These are phyloP conservation scores for Premnoplex brunnescens DNA, from an alignment of 2,797 vertebrate genomes.

Conservation along the genomic window DNA sequence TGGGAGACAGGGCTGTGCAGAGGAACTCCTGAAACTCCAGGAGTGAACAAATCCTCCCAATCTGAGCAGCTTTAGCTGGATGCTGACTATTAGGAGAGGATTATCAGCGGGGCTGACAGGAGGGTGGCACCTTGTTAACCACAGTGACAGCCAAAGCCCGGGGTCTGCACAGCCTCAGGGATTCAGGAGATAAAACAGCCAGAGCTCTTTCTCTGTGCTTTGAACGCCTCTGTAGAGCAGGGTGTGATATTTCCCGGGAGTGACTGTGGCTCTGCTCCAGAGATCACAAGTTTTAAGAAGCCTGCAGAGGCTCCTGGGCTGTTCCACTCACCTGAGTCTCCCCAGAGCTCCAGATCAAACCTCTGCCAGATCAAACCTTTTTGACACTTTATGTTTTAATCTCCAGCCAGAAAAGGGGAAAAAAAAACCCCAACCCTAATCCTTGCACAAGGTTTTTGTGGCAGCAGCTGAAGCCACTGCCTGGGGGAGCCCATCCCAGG, in stretches of 20 bases:
- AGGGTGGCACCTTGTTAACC: background rate
- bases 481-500: background rate
- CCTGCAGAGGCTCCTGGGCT: background rate
- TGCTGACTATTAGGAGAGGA: accelerated
- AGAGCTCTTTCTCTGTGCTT: background rate
- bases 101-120: background rate
- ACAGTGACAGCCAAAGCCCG: background rate
- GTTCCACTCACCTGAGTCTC: background rate
- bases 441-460: background rate
- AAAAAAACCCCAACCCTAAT: too few relatives aligned
- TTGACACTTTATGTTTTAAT: background rate
- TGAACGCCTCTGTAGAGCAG: background rate
- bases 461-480: background rate
- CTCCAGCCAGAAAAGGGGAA: background rate
- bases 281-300: background rate
- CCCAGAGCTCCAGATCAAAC: background rate
- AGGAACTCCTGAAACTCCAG: background rate
- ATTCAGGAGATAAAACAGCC: background rate
- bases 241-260: background rate
- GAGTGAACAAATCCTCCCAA: background rate
- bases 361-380: background rate
- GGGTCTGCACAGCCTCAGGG: background rate
- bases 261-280: background rate
- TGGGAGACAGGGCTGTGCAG: background rate
- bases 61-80: background rate